phyloP scores from a whole-genome alignment of 2,113 vertebrate species.

The Notechis scutatus region DNA sequence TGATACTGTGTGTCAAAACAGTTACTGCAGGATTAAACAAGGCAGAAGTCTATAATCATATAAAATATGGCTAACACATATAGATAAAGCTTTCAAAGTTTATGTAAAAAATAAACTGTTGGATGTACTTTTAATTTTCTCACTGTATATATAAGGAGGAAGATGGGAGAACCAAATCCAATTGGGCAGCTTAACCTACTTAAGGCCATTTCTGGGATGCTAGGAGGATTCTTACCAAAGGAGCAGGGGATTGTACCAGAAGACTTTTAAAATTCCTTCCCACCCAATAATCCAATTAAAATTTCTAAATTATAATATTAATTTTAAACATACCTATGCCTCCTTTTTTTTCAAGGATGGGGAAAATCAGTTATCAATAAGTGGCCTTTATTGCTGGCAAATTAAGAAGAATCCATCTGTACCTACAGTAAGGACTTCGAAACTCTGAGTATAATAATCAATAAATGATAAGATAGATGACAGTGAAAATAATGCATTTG shows the following conservation, averaged over 20 bases:
- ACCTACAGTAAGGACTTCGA: not conserved
- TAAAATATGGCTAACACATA: not conserved
- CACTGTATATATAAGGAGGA: not conserved
- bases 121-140: not conserved
- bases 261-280: not conserved
- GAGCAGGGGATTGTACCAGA: not conserved
- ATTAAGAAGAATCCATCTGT: not conserved
- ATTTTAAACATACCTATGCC: slow-evolving; percentile 34
- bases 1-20: not conserved
- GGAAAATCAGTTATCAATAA: not conserved
- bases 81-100: not conserved
- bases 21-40: not conserved
- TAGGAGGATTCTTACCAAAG: not conserved
- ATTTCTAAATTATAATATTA: not conserved
- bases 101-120: not conserved
- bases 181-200: not conserved
- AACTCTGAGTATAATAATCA: not conserved
- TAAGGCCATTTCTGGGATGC: not conserved
- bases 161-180: not conserved
- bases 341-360: not conserved
- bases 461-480: not conserved
- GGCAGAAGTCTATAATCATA: not conserved
- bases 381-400: slow-evolving; percentile 5
- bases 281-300: not conserved
- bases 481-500: not conserved